Evolutionary conservation across 2,888 invertebrate species (phyloP).

Genomic region (Agonum fuliginosum): DNA sequence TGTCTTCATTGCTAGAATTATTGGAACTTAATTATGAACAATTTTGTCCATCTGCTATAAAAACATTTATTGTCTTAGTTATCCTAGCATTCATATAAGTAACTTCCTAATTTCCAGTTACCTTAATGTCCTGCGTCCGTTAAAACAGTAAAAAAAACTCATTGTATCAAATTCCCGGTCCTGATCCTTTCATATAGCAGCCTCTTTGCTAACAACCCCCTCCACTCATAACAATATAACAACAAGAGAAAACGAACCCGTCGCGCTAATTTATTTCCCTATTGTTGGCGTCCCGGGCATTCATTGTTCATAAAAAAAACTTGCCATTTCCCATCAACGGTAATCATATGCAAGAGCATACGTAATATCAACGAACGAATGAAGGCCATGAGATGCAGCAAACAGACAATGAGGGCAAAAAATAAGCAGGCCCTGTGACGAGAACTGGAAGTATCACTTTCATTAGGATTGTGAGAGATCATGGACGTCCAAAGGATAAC

Average conservation of each 20-base stretch:
- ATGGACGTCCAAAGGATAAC: too few species aligned
- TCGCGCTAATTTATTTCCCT: slow-evolving; percentile 50
- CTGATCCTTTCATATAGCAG: not conserved
- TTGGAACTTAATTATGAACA: too few species aligned
- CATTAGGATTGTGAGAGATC: slow-evolving; percentile 9
- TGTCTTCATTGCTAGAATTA: too few species aligned
- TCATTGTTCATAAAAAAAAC: slow-evolving; percentile 41
- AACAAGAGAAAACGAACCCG: slow-evolving; percentile 35
- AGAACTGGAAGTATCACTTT: slow-evolving; percentile 25
- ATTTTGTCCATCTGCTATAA: too few species aligned
- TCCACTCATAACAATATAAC: slow-evolving; percentile 43
- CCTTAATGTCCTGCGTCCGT: slow-evolving; percentile 27
- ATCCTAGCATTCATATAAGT: too few species aligned
- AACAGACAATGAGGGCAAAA: slow-evolving; percentile 8
- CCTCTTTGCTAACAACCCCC: not conserved
- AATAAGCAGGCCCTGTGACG: slow-evolving; percentile 41
- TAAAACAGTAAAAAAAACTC: slow-evolving; percentile 40
- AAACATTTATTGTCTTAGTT: too few species aligned
- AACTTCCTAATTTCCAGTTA: too few species aligned
- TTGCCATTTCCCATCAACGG: slow-evolving; percentile 39
- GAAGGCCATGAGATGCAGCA: slow-evolving; percentile 14
- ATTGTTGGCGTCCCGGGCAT: slow-evolving; percentile 27
- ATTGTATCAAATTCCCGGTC: slow-evolving; percentile 27
- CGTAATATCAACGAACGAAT: too few species aligned
- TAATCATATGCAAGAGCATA: slow-evolving; percentile 46